Evolutionary conservation across 2,888 invertebrate species (phyloP).

Genomic region (Cerceris rybyensis): DNA sequence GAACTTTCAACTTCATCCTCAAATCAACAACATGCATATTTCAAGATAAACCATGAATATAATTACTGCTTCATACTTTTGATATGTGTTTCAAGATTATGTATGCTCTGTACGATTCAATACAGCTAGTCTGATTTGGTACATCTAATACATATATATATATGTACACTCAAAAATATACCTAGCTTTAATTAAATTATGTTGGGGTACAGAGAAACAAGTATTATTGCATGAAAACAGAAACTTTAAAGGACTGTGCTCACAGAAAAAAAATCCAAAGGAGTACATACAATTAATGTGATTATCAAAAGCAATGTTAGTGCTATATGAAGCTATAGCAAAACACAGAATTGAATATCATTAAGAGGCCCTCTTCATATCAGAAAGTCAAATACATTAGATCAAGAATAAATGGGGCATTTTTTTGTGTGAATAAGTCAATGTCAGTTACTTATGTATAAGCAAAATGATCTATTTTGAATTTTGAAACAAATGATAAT

Average conservation of each 20-base stretch:
- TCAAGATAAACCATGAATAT: slow-evolving; percentile 28
- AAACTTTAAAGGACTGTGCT: slow-evolving; percentile 46
- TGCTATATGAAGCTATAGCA: slow-evolving; percentile 72
- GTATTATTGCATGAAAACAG: slow-evolving; percentile 39
- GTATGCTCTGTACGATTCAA: slow-evolving; percentile 26
- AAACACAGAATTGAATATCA: slow-evolving; percentile 62
- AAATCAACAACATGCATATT: slow-evolving; percentile 13
- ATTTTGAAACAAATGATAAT: neutral
- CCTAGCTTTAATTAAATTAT: slow-evolving; percentile 38
- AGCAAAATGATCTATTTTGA: neutral
- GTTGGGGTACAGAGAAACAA: slow-evolving; percentile 39
- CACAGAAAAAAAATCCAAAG: slow-evolving; percentile 53
- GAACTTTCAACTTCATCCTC: slow-evolving; percentile 1
- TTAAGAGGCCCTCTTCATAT: slow-evolving; percentile 31
- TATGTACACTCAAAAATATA: slow-evolving; percentile 42
- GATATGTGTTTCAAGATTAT: slow-evolving; percentile 8
- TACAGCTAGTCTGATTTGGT: slow-evolving; percentile 17
- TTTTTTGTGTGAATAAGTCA: neutral
- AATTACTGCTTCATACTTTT: slow-evolving; percentile 30
- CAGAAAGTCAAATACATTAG: slow-evolving; percentile 51
- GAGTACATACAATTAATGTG: slow-evolving; percentile 61
- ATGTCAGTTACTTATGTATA: neutral
- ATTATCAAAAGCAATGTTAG: slow-evolving; percentile 68
- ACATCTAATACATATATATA: slow-evolving; percentile 41
- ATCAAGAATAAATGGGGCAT: neutral